Base-by-base conservation (phyloP, 2,113 vertebrate genomes). In the Hydrolagus affinis region DNA sequence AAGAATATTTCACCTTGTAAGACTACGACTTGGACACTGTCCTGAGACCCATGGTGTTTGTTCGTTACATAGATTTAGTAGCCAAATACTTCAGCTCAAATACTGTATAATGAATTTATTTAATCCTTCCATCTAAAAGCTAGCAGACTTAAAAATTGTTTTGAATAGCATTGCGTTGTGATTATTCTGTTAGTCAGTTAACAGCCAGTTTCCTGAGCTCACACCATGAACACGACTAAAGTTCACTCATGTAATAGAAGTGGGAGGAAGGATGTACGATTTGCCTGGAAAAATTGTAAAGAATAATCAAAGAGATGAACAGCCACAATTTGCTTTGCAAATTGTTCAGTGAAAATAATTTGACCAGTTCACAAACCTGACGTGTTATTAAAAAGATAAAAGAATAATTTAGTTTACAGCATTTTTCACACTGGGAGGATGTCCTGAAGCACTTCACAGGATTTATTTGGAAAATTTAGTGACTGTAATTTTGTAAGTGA, bases 121-220 rank as follows among this genome's bases (percentile, higher is more conserved):
- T 44, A 44, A 44, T 44, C 2, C 23, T 25, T 72, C 25, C 15
- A 72, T 15, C 21, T 14, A 8, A 1, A n/a, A 59, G 21, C 75
- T 77, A n/a, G 56, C 3, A 17, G 14, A 4, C 57, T 62, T 15
- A 19, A 59, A 60, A 78, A 11, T 14, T 78, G 59, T 78, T 60
- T 60, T 62, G 21, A 62, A 28, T 60, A 6, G 6, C 57, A 25
- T 78, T 25, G 85, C 88, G 86, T 88, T 71, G 85, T 76, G 57
- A 9, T 78, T 68, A 87, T 88, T 88, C 76, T 85, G 71, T 87
- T 71, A 88, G 32, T 74, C 66, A 6, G 30, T 70, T 87, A 30
- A 70, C 87, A 85, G 71, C 86, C 74, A 60, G 70, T 89, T 91
- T 89, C 89, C 89, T 91, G 74, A 87, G 88, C 88, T 92, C 11